Evolutionary conservation across 1,140 invertebrate species (phyloP).

Genomic region (Tetranychus cinnabarinus): DNA sequence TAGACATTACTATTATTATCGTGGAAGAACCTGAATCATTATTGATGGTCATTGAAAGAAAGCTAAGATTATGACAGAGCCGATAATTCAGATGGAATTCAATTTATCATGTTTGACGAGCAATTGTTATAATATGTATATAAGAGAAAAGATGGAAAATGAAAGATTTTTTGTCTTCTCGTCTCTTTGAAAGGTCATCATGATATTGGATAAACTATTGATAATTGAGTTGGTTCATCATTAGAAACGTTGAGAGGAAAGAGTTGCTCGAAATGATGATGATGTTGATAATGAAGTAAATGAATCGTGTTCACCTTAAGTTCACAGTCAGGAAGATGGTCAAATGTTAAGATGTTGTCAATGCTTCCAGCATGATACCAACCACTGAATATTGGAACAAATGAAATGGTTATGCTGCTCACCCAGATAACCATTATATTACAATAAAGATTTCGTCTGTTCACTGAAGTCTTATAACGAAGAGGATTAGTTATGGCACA

Average conservation of each 20-base stretch:
- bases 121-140: no score
- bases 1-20: no score
- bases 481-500: conserved; percentile 73
- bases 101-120: no score
- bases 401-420: conserved; percentile 59
- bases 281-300: neutral
- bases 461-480: conserved; percentile 64
- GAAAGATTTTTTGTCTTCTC: no score
- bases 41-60: no score
- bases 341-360: conserved; percentile 24
- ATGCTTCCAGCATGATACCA: conserved; percentile 36
- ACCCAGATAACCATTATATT: conserved; percentile 73
- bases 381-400: conserved; percentile 64
- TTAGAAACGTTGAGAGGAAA: no score
- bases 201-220: neutral
- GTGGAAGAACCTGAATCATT: no score
- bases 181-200: no score
- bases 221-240: neutral
- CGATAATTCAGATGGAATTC: no score
- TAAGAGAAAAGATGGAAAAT: no score
- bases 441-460: conserved; percentile 51
- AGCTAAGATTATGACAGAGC: no score
- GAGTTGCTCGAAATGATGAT: neutral
- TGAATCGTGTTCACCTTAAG: conserved; percentile 4
- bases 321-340: conserved; percentile 7